Evolutionary conservation across 2,888 invertebrate genomes (phyloP), one percentile per base, ranked within the genome.

Genomic region (Unio delphinus): DNA sequence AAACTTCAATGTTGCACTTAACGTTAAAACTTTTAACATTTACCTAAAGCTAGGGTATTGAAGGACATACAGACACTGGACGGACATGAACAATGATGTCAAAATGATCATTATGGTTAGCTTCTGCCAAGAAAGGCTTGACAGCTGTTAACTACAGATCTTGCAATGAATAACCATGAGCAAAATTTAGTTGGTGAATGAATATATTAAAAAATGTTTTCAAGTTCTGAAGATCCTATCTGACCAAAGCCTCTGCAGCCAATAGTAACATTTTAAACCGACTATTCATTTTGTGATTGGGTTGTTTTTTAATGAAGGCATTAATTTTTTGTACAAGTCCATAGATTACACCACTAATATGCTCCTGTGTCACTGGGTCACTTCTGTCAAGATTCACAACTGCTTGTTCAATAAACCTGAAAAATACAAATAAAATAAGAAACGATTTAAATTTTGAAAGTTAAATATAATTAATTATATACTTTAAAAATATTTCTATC

Each of bases 391-490:
- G 91, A 87, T 94, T 95, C 90, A 96, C 92, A 70, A 97, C 92
- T 0, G 96, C 96, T 88, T 96, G 96, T 85, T 95, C 94, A 70
- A 97, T 91, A 91, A 95, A 97, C 86, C 96, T 96, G 90, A 15
- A 80, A 76, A 17, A 66, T 18, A 66, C 20, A 68, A 28, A n/a
- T 1, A 58, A 6, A n/a, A 59, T 28, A 28, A 63, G 45, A 56
- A 56, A 30, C 23, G 20, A 64, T 34, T 17, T 45, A 56, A n/a
- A 15, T 26, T 45, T 66, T n/a, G 23, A 34, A 18, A 65, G 45
- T 20, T 65, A 8, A 54, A 57, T 55, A 55, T 57, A 17, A 3
- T 23, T 23, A 57, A 54, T 54, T 23, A 45, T 34, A 20, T n/a
- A 28, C 30, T 28, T 26, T 30, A 28, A 61, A 61, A 2, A 28